Evolutionary conservation across 2,113 vertebrate genomes (phyloP).

Genomic region (Trochalopteron elliotii): DNA sequence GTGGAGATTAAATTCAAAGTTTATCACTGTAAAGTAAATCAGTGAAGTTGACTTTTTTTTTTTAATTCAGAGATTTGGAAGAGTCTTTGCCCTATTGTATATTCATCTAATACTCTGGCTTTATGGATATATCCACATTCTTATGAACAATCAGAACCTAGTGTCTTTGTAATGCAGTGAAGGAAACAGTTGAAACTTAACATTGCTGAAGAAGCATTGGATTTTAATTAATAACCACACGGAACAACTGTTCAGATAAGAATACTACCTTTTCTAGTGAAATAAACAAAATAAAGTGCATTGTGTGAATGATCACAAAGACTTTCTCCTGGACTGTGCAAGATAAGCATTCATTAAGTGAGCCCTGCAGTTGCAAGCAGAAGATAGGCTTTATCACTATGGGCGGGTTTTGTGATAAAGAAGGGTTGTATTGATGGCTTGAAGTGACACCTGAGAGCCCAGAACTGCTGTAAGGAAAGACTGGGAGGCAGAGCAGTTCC

Average conservation of each 20-base stretch:
- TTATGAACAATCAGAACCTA: conserved; percentile 40
- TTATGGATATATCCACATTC: conserved; percentile 44
- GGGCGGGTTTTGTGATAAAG: not conserved
- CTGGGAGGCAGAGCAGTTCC: not conserved
- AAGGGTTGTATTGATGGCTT: not conserved
- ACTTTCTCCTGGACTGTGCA: not conserved
- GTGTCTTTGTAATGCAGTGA: conserved; percentile 57
- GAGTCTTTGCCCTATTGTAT: conserved; percentile 43
- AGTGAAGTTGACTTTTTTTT: not conserved
- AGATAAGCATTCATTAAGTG: conserved; percentile 29
- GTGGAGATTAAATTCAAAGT: conserved; percentile 56
- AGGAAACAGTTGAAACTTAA: conserved; percentile 50
- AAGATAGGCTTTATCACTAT: not conserved
- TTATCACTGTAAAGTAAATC: conserved; percentile 65
- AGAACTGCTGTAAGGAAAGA: not conserved
- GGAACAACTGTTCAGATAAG: conserved; percentile 23
- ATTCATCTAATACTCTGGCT: conserved; percentile 66
- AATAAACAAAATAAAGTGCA: not conserved
- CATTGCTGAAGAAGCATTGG: conserved; percentile 25
- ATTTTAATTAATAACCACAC: conserved; percentile 61
- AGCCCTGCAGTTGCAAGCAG: conserved; percentile 7
- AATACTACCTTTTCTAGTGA: not conserved
- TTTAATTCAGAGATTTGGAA: conserved; percentile 14
- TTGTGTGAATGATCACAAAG: not conserved
- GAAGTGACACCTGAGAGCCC: not conserved